Conservation (phyloP, 2,113 vertebrate species). For the Stomatorhinus ivindoensis region DNA sequence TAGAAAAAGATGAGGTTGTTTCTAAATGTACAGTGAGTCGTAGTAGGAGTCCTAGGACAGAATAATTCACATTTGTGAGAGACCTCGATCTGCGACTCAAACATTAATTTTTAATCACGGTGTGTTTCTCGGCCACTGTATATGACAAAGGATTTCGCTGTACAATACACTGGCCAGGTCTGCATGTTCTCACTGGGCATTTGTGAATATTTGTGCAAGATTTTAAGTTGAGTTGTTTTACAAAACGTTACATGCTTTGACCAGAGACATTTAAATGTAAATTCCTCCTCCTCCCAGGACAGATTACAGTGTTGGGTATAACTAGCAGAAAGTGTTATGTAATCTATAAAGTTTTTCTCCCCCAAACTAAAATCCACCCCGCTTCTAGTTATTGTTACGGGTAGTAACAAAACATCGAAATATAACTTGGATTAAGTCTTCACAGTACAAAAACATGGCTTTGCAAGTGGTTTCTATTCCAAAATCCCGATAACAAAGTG, state of each 20-base stretch:
- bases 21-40: neutral
- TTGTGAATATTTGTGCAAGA: neutral
- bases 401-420: neutral
- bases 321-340: neutral
- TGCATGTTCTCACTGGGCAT: neutral
- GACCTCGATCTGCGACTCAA: neutral
- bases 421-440: neutral
- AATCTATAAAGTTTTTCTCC: neutral
- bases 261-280: neutral
- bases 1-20: neutral
- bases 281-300: neutral
- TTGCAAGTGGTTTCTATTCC: neutral
- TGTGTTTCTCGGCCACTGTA: neutral
- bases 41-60: neutral
- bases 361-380: neutral
- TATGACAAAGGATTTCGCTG: neutral
- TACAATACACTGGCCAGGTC: neutral
- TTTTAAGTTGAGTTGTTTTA: neutral
- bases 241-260: neutral
- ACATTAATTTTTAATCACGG: neutral
- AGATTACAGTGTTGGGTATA: neutral
- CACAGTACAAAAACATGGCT: neutral
- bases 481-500: neutral
- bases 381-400: neutral
- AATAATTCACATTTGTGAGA: neutral